Base-by-base conservation (phyloP, 1,140 invertebrate species). In the Eciton burchellii region DNA sequence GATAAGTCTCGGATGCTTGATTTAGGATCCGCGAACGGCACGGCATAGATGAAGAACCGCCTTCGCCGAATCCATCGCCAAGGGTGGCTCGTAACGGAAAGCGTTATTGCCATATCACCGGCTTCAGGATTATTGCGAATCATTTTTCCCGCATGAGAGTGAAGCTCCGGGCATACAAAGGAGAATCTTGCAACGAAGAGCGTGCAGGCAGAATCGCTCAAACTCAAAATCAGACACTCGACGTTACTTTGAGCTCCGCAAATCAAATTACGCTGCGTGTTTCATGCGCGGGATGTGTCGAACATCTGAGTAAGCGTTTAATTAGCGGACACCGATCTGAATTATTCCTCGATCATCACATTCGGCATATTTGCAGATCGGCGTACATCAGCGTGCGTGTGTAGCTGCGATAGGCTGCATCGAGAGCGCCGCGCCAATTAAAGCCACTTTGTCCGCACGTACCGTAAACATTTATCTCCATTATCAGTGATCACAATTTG, bases 61-160 rank as follows among this genome's bases (percentile, higher is more conserved):
- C 12, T 85, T 70, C 52, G n/a, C 4, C 14, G 19, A 73, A 76
- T 72, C 62, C 47, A 57, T 19, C 57, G 81, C 59, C 11, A 89
- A 90, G 90, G 90, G 88, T 91, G 85, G 85, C 86, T 90, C 87
- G n/a, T n/a, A n/a, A 91, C 76, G 82, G 77, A 82, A 90, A 90
- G 54, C 84, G 82, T 91, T 92, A 92, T 91, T 91, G 86, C 89
- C 89, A 71, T 91, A 88, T 90, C 90, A 91, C 90, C 82, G 89
- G 89, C 91, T 91, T 86, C 84, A 29, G 87, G 91, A 92, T 91
- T 92, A 92, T 91, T 89, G 88, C 89, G 90, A 92, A 91, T 91
- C 88, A 91, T 90, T 91, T 92, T 91, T 91, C 90, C 88, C 89
- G 83, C 90, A 90, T 91, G 90, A 92, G 91, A 91, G 84, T 90